A percentile compares a stretch with the other conserved stretches of the same genome.
These are phyloP conservation scores for Morelia viridis DNA, from an alignment of 2,797 vertebrate genomes.

Conservation along the genomic window DNA sequence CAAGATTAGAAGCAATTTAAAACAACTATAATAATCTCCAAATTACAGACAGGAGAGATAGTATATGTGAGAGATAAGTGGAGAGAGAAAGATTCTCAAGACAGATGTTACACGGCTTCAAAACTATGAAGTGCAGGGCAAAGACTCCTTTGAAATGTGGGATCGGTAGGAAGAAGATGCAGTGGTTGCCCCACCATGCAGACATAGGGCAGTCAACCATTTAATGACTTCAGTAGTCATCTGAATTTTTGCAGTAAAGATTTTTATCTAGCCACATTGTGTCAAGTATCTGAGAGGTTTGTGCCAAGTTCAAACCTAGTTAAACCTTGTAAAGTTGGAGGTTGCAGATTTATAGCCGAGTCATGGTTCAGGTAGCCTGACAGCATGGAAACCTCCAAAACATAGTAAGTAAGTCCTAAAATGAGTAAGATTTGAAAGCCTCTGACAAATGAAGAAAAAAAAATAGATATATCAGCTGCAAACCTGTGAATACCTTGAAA, in stretches of 20 bases:
- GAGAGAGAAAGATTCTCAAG: neutral
- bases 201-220: neutral
- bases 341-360: neutral
- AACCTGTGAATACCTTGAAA: too few species aligned
- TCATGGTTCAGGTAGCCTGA: neutral
- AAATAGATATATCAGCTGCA: neutral
- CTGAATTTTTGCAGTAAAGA: neutral
- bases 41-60: neutral
- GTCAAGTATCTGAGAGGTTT: neutral
- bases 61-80: neutral
- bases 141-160: neutral
- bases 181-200: neutral
- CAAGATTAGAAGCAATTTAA: neutral
- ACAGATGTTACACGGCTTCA: neutral
- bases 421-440: neutral
- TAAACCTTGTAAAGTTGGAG: neutral
- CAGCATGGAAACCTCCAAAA: neutral
- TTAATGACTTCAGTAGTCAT: neutral
- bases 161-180: neutral
- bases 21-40: neutral
- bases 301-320: neutral
- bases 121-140: neutral
- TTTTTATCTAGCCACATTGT: neutral
- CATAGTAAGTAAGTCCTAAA: neutral
- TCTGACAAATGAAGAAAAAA: neutral